Base-by-base conservation (phyloP, 2,113 vertebrate species). In the Centropristis striata region DNA sequence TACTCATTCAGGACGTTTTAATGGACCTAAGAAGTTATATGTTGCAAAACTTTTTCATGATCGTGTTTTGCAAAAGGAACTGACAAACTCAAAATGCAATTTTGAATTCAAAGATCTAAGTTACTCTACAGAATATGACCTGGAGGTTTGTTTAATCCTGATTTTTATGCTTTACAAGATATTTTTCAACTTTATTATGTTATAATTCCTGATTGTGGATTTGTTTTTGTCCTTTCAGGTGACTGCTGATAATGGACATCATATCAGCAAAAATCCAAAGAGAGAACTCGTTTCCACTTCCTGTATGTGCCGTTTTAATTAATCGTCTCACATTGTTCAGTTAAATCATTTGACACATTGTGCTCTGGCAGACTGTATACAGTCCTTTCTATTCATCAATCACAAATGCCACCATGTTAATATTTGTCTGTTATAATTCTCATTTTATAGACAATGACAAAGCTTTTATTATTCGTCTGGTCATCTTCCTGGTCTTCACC, bases 111-210 rank as follows among this genome's bases (percentile, higher is more conserved):
- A 5, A 0, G 0, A 94, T 44, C 96, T 99, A 37, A 25, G 37
- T 0, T 97, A 96, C 71, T 91, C 69, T 37, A 96, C 96, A 4
- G 5, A 5, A 15, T 44, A 44, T 0, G 0, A 15, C 0, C 78
- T 96, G 58, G 0, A 0, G 94, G 98, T 99, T 92, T 92, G 92
- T n/a, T 78, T 57, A 23, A 27, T 0, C 4, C 53, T 0, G 7
- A 68, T 44, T 46, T 0, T 85, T 11, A 0, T 2, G 4, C 6
- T 51, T 51, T 1, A 51, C 4, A 14, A 23, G 1, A 32, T 71
- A 4, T 10, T 18, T 39, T n/a, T 8, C 1, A 4, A 11, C 1
- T 50, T 44, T 3, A n/a, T 39, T 42, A n/a, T n/a, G n/a, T n/a
- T n/a, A n/a, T 25, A 8, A 13, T 36, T 83, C 18, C 32, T 64